A percentile compares a stretch with the other conserved stretches of the same genome.
phyloP scores from a whole-genome alignment of 2,113 vertebrate genomes.

The Cochlearius cochlearius region DNA sequence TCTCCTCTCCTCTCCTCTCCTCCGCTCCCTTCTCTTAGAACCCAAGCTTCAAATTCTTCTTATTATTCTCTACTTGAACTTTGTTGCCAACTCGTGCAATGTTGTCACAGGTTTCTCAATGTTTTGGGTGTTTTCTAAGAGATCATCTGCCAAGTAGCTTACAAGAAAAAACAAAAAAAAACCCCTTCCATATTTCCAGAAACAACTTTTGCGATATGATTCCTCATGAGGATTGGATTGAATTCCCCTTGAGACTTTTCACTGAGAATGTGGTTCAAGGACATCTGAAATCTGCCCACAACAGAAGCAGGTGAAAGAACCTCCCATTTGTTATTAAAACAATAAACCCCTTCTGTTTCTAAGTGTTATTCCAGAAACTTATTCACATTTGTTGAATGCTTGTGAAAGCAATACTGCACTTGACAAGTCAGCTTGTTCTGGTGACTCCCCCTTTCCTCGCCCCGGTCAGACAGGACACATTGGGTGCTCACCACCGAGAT shows the following conservation, averaged over 20 bases:
- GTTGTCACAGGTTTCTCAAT: neutral
- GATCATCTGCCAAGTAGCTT: neutral
- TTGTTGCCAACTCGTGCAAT: neutral
- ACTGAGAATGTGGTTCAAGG: rapidly evolving
- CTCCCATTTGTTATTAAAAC: neutral
- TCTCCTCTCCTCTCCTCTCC: neutral
- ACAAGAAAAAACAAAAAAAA: neutral
- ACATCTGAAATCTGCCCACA: neutral
- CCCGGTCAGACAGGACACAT: neutral
- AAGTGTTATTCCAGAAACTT: neutral
- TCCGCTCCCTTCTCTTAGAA: neutral
- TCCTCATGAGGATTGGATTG: neutral
- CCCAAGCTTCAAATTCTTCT: neutral
- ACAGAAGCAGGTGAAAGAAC: neutral
- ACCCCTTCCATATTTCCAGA: neutral
- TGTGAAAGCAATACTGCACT: neutral
- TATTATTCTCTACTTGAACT: neutral
- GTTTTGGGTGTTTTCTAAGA: neutral
- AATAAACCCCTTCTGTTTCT: neutral
- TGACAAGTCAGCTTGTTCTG: neutral
- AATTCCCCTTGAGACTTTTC: neutral
- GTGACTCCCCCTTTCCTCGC: neutral
- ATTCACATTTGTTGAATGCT: neutral
- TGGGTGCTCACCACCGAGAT: rapidly evolving
- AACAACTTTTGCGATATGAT: neutral